Base-by-base conservation (phyloP, 2,797 vertebrate genomes). In the Apogon hyalosoma region DNA sequence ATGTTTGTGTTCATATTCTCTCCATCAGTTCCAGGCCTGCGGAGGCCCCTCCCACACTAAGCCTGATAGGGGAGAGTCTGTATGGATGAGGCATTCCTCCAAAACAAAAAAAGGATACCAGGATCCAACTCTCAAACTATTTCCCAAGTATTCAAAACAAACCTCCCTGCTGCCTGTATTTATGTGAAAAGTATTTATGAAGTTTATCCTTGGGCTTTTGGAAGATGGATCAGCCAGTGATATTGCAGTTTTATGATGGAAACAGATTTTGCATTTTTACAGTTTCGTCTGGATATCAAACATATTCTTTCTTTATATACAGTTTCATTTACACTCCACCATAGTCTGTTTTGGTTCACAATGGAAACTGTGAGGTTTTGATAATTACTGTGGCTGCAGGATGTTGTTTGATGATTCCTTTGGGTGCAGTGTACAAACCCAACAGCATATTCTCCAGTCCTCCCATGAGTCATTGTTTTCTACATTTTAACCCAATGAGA, bases 21-120 rank as follows among this genome's bases (percentile, higher is more conserved):
- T 83, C 79, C 90, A 91, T 91, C 85, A 90, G 71, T 90, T 93
- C 90, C 92, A 93, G 91, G 89, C 88, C 48, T 81, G 48, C 66
- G 56, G 28, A 36, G 57, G 28, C 39, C 57, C 52, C 68, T 47
- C 71, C 83, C n/a, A n/a, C 31, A 53, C 67, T 63, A 72, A 61
- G 72, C 63, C 40, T 53, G 33, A 12, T 8, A 36, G 21, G n/a
- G n/a, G n/a, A n/a, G 72, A 71, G 85, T 74, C 39, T 60, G 21
- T 42, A n/a, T 54, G 76, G 73, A 58, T 64, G 61, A 75, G 76
- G 68, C 53, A 47, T 74, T 80, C 67, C 69, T 59, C 51, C 51
- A 61, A 71, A 59, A 15, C 61, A 54, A 53, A 48, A 52, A 56
- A 85, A 72, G 48, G 58, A 79, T 70, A 69, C 49, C 51, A 57